phyloP scores from a whole-genome alignment of 2,888 invertebrate species.

The Gymnoscelis rufifasciata region DNA sequence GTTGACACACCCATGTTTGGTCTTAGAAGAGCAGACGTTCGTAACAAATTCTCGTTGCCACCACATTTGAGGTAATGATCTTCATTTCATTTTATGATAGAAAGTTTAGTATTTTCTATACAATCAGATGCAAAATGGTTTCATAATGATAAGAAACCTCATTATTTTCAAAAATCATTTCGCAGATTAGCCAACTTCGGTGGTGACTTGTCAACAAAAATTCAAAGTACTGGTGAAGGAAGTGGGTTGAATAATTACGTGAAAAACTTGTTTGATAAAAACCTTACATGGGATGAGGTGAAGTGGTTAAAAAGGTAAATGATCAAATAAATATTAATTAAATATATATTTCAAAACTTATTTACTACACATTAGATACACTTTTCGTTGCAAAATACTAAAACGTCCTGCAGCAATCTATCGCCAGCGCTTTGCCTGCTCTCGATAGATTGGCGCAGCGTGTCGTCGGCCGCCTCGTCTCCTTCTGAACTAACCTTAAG shows the following conservation, averaged over 20 bases:
- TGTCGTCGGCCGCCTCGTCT: too few species aligned
- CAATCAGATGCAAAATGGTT: too few species aligned
- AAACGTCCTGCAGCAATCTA: too few species aligned
- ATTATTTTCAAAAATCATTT: constrained; percentile 15
- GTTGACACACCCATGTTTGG: constrained; percentile 95
- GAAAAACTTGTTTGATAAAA: constrained; percentile 86
- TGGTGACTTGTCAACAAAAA: constrained; percentile 71
- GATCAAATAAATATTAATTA: too few species aligned
- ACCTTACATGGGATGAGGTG: constrained; percentile 92
- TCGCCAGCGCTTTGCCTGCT: too few species aligned
- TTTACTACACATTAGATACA: too few species aligned
- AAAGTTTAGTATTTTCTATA: too few species aligned
- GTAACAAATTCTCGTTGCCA: constrained; percentile 91
- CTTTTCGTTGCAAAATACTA: too few species aligned
- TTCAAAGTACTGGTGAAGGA: constrained; percentile 71
- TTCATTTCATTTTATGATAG: too few species aligned
- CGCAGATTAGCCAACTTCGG: constrained; percentile 89
- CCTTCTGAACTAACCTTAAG: too few species aligned
- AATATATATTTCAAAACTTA: too few species aligned
- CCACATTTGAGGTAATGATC: constrained; percentile 82
- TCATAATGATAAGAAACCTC: background rate
- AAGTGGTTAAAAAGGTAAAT: constrained; percentile 88
- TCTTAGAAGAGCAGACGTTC: constrained; percentile 86
- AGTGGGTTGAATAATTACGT: constrained; percentile 91
- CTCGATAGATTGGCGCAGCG: too few species aligned